These are phyloP conservation scores for Geophilus truncorum DNA, from an alignment of 2,888 invertebrate genomes.

Conservation along the genomic window DNA sequence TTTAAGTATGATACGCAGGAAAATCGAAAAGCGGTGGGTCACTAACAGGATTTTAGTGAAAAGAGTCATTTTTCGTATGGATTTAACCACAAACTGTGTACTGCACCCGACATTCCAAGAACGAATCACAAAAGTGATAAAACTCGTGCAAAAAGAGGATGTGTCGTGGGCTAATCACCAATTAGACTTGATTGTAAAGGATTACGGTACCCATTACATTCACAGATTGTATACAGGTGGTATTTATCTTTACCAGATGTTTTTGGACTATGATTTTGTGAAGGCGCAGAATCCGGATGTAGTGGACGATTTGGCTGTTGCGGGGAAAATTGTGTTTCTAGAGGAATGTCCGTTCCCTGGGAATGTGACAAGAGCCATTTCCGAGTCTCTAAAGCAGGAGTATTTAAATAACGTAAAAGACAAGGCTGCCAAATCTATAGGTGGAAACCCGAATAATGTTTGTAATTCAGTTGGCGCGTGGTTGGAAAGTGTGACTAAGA, in stretches of 20 bases:
- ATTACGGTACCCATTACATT: not conserved
- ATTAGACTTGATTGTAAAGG: not conserved
- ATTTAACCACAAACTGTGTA: not conserved
- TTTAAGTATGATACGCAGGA: not conserved
- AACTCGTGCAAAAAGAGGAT: not conserved
- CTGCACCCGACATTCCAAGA: not conserved
- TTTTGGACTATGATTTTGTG: not conserved
- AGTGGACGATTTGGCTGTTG: too few species aligned
- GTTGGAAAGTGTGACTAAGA: too few species aligned
- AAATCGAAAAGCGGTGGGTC: not conserved
- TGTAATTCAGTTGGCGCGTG: too few species aligned
- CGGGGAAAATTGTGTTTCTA: too few species aligned
- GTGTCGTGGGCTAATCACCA: not conserved
- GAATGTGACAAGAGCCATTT: too few species aligned
- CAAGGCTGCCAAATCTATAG: too few species aligned
- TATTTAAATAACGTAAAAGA: too few species aligned
- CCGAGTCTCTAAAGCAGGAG: too few species aligned
- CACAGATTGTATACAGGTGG: not conserved
- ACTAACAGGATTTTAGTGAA: not conserved
- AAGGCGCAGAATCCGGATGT: not conserved
- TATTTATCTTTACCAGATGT: not conserved
- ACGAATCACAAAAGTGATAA: not conserved
- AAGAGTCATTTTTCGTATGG: not conserved
- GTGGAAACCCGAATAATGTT: too few species aligned
- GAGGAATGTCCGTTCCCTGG: not conserved